These are phyloP conservation scores for Campylomormyrus numenius DNA, from an alignment of 2,113 vertebrate genomes.

Conservation along the genomic window DNA sequence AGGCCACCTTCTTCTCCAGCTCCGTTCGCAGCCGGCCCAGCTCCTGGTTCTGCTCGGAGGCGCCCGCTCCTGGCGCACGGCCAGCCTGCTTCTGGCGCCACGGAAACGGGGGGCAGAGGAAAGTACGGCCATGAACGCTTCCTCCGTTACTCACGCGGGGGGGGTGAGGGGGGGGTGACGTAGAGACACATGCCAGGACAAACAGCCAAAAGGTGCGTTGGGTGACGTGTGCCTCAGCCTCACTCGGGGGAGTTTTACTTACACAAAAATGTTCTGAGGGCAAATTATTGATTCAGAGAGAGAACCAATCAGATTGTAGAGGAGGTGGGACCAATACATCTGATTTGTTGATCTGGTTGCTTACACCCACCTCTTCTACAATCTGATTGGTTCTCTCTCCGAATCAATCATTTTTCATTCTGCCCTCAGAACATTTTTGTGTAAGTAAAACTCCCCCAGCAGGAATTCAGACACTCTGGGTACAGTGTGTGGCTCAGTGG, in stretches of 20 bases:
- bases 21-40: constrained; percentile 79
- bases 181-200: neutral
- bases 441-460: neutral
- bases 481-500: neutral
- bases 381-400: too few relatives aligned
- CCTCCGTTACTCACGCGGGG: neutral
- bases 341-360: too few relatives aligned
- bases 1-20: constrained; percentile 83
- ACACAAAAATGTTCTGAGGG: too few relatives aligned
- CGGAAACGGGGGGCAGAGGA: neutral
- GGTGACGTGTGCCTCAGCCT: neutral
- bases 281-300: too few relatives aligned
- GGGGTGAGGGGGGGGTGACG: neutral
- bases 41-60: constrained; percentile 82
- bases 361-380: too few relatives aligned
- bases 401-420: too few relatives aligned
- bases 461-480: neutral
- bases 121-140: neutral
- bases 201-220: neutral
- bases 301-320: too few relatives aligned
- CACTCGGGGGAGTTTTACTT: neutral
- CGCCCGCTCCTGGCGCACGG: constrained; percentile 65
- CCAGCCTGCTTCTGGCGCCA: constrained; percentile 76
- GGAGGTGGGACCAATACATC: too few relatives aligned
- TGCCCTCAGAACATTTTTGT: too few relatives aligned